Conservation (phyloP, 2,888 invertebrate species). For the Hydraecia micacea region DNA sequence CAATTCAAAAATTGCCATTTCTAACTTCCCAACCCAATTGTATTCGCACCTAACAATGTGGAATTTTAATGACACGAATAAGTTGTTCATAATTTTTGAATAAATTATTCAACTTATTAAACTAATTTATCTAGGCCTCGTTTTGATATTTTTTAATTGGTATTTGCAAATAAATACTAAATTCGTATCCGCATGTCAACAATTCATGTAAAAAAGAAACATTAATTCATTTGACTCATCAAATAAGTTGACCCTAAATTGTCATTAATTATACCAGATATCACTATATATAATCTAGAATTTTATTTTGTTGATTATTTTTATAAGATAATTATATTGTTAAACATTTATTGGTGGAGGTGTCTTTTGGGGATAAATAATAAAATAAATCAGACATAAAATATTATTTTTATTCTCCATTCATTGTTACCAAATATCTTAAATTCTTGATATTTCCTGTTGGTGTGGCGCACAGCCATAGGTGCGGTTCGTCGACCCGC, state of each 20-base stretch:
- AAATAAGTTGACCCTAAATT: constrained; percentile 40
- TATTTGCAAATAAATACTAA: constrained; percentile 30
- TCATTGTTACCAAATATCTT: background rate
- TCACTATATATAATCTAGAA: constrained; percentile 53
- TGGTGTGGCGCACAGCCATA: background rate
- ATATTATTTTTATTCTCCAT: background rate
- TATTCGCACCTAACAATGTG: background rate
- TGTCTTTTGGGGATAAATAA: constrained; percentile 76
- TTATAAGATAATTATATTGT: constrained; percentile 66
- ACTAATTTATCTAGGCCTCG: constrained; percentile 2
- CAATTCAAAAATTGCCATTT: constrained; percentile 9
- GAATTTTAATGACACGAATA: constrained; percentile 35
- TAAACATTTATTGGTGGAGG: constrained; percentile 72
- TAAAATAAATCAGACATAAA: constrained; percentile 59
- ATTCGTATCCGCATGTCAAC: constrained; percentile 49
- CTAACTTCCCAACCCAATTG: background rate
- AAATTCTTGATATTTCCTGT: background rate
- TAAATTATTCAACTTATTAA: constrained; percentile 68
- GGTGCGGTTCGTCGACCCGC: background rate
- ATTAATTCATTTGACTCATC: constrained; percentile 32
- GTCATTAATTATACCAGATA: constrained; percentile 37
- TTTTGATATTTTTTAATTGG: constrained; percentile 31
- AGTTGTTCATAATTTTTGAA: constrained; percentile 66
- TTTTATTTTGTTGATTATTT: constrained; percentile 69
- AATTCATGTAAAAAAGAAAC: background rate